Evolutionary conservation across 2,797 vertebrate species (phyloP), one percentile per base, ranked within the genome.

Genomic region (Otolemur crassicaudatus): DNA sequence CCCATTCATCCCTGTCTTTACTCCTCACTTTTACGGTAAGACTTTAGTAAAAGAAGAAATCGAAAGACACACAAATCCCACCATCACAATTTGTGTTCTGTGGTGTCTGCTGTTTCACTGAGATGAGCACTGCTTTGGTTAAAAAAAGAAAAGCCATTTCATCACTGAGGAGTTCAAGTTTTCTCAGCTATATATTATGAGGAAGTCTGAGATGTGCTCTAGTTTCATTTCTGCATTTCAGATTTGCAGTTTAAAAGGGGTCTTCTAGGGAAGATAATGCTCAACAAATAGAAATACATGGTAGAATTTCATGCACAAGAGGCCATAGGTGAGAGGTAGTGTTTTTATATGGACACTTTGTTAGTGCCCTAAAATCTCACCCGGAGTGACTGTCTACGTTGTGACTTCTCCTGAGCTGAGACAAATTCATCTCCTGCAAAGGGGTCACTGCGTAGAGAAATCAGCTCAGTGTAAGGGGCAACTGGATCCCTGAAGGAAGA

Each of bases 31-130:
- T 98, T 99, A 97, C 98, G 99, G 98, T 99, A 98, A 99, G 99
- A 98, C 98, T 99, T 98, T 98, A 99, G 99, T 99, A 99, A 99
- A 99, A 97, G 92, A 87, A 96, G 40, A 94, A 92, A 97, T 96
- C 97, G 96, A 98, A 99, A 98, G 98, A 98, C 97, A 98, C 91
- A 98, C 98, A 96, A 98, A 92, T 97, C 97, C 92, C 95, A 95
- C 58, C 0, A 3, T 73, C 37, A 29, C 94, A 70, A 76, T 27
- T 97, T 61, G 7, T 94, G 95, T 98, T 3, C 0, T 98, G 93
- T 97, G 90, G 53, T 98, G 98, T 96, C 76, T 97, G 85, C 27
- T 84, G 40, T 19, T 82, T 69, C 13, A 10, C 22, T 25, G 34
- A 75, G 65, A 53, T 72, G 88, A 69, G 67, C 4, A 10, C 70